Evolutionary conservation across 2,888 invertebrate species (phyloP).

Genomic region (Stenodema calcarata): DNA sequence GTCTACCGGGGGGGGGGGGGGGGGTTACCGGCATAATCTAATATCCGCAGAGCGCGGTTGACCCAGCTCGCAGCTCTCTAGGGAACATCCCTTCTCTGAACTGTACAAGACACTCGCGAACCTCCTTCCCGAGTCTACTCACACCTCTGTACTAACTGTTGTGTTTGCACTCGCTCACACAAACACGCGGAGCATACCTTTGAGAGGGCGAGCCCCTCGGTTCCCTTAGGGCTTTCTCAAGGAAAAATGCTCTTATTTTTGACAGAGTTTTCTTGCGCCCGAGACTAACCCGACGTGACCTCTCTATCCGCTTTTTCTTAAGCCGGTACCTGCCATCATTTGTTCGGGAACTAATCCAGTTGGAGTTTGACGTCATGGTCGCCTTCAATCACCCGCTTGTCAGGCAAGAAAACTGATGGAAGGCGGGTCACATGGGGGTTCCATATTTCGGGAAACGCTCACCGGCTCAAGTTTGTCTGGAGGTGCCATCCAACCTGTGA

Average conservation of each 20-base stretch:
- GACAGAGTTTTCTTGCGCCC: background rate
- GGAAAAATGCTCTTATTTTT: background rate
- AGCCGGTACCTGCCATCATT: background rate
- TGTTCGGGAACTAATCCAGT: background rate
- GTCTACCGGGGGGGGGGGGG: background rate
- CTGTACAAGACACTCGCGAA: background rate
- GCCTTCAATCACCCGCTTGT: background rate
- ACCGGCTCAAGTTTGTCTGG: too few relatives aligned
- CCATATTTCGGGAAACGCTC: too few relatives aligned
- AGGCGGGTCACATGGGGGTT: too few relatives aligned
- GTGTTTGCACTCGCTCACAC: background rate
- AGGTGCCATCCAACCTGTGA: too few relatives aligned
- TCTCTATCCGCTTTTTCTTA: background rate
- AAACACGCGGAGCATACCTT: background rate
- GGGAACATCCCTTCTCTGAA: background rate
- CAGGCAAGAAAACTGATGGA: background rate
- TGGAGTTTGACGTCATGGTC: background rate
- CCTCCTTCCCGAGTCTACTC: background rate
- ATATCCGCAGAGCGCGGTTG: background rate
- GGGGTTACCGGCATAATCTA: background rate
- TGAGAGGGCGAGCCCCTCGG: background rate
- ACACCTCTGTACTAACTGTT: background rate
- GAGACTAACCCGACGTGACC: background rate
- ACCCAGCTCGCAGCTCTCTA: background rate
- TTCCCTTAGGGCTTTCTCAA: background rate